Evolutionary conservation across 2,888 invertebrate species (phyloP), one percentile per base, ranked within the genome.

Genomic region (Anthrax anthrax): DNA sequence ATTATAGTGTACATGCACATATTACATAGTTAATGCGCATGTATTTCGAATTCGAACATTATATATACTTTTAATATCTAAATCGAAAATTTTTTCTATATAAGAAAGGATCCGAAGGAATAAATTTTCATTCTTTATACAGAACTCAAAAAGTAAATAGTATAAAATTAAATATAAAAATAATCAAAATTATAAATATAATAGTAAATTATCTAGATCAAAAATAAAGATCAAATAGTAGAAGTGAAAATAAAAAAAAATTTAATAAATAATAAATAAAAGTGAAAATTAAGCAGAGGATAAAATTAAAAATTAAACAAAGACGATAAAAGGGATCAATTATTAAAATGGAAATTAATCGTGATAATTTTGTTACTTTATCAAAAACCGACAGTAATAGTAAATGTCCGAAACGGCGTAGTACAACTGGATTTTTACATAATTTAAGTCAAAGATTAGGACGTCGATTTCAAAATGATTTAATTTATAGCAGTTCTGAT

Each of bases 371-470:
- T 36, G 45, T 46, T 29, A 43, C 46, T 29, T 39, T 46, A 4
- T 23, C 41, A 17, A 41, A 44, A 43, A 16, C 18, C 18, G 48
- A 50, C 43, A 40, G 40, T 12, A 32, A 32, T 32, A 23, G 8
- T 23, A 23, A 23, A 23, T 23, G 8, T 8, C 23, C 43, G 37
- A 36, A 44, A 44, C 37, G 27, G 43, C 29, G 12, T 32, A 12
- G 29, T 32, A 12, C 29, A 12, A 32, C 12, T 32, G 71, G 80
- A 42, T 70, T 83, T 55, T 75, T 83, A 58, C 75, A 79, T 52
- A 78, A 78, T 23, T 72, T 83, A 51, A 77, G 77, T 61, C 71
- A 75, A 47, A 75, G 77, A 52, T 71, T 83, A 42, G 73, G 78
- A 1, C 70, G 77, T 44, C 69, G 73, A 41, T 69, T 74, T 47